Conservation (phyloP, 2,113 vertebrate species). For the Gorsachius goisagi region DNA sequence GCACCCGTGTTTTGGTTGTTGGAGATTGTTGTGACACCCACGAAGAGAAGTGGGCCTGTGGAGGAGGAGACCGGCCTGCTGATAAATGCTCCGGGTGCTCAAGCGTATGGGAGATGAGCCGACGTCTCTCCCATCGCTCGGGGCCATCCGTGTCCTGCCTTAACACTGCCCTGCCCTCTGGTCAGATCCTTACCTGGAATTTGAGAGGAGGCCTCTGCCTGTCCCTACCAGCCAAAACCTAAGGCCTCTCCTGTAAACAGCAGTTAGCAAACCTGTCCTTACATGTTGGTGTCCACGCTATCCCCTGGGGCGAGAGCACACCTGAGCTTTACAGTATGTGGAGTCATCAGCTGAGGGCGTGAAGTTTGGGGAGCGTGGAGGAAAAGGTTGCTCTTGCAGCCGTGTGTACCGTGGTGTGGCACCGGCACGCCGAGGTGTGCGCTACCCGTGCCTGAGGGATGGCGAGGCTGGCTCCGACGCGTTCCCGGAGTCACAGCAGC, state of each 20-base stretch:
- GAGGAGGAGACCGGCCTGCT: neutral
- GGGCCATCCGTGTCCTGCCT: neutral
- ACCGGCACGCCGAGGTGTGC: neutral
- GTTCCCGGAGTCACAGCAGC: neutral
- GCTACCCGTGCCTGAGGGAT: neutral
- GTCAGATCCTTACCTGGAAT: neutral
- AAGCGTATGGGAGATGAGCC: neutral
- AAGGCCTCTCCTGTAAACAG: constrained; percentile 21
- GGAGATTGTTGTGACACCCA: neutral
- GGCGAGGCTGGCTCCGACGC: neutral
- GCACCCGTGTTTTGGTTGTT: neutral
- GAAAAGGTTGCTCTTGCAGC: neutral
- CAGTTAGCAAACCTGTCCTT: neutral
- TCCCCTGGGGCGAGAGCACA: neutral
- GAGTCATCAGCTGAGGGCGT: neutral
- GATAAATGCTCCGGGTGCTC: neutral
- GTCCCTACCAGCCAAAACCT: neutral
- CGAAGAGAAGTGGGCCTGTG: neutral
- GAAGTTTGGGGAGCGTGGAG: neutral
- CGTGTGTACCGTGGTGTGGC: accelerated
- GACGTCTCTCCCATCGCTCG: neutral
- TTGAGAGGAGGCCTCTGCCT: constrained; percentile 9
- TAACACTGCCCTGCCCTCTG: constrained; percentile 1
- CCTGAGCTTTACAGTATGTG: neutral
- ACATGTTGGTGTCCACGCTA: neutral